A percentile compares a stretch with the other conserved stretches of the same genome.
Evolutionary conservation across 2,888 invertebrate species (phyloP).

Genomic region (Eupeodes luniger): DNA sequence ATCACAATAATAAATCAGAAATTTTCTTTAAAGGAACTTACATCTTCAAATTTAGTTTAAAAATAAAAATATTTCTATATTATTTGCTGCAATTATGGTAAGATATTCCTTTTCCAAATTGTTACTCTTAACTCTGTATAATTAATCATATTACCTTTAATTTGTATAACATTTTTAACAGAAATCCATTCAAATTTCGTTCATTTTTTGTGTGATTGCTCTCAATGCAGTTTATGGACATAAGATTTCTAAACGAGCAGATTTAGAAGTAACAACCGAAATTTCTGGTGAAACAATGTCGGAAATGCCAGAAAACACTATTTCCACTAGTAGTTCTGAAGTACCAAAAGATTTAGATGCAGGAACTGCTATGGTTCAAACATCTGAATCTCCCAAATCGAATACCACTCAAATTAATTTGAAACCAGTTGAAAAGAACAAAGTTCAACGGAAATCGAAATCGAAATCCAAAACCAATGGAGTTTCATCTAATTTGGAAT

Average conservation of each 20-base stretch:
- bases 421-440: not conserved
- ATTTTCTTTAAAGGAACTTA: not conserved
- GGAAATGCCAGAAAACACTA: not conserved
- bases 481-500: not conserved
- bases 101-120: not conserved
- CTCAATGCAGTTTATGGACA: slow-evolving; percentile 7
- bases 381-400: no score
- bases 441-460: not conserved
- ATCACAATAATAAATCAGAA: not conserved
- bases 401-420: not conserved
- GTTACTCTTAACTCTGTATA: not conserved
- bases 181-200: slow-evolving; percentile 19
- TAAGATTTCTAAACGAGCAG: not conserved
- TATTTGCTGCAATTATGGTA: not conserved
- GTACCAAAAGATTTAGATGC: no score
- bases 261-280: no score
- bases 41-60: not conserved
- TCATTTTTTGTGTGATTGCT: slow-evolving; percentile 1
- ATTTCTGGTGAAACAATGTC: not conserved
- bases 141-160: not conserved
- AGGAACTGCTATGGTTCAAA: no score
- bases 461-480: not conserved
- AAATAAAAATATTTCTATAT: not conserved
- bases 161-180: not conserved
- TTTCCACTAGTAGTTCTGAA: not conserved